Conservation (phyloP, 2,888 invertebrate species). For the Lissonota sp. region DNA sequence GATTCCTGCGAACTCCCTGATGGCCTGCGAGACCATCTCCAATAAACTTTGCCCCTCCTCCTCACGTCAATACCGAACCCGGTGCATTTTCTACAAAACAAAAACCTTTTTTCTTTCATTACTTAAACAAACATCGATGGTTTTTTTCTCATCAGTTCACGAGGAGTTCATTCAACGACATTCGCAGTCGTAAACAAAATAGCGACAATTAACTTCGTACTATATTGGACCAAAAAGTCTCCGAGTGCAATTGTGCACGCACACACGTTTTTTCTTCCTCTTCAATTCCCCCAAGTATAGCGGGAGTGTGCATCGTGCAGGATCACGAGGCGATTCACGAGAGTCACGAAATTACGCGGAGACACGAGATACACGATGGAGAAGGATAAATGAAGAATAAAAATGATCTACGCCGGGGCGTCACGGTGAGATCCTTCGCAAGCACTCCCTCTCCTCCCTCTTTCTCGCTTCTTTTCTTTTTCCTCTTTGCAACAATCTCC, state of each 20-base stretch:
- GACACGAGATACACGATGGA: conserved; percentile 35
- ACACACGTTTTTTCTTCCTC: conserved; percentile 12
- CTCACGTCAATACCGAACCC: background rate
- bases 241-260: conserved; percentile 35
- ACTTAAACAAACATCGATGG: conserved; percentile 11
- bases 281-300: no score
- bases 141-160: background rate
- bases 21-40: conserved; percentile 31
- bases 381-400: conserved; percentile 2
- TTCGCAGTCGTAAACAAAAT: no score
- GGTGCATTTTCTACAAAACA: background rate
- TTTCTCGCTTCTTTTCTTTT: conserved; percentile 38
- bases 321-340: no score
- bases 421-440: conserved; percentile 54
- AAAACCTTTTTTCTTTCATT: background rate
- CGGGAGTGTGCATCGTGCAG: conserved; percentile 1
- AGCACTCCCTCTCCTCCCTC: conserved; percentile 30
- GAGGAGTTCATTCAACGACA: no score
- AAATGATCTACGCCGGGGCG: conserved; percentile 34
- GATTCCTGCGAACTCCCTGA: conserved; percentile 31
- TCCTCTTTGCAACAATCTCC: conserved; percentile 32
- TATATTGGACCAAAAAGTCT: background rate
- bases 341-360: conserved; percentile 56
- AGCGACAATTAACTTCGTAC: no score
- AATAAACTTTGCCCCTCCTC: conserved; percentile 4